Evolutionary conservation across 1,140 invertebrate species (phyloP), one percentile per base, ranked within the genome.

Genomic region (Scaptomyza hsui): DNA sequence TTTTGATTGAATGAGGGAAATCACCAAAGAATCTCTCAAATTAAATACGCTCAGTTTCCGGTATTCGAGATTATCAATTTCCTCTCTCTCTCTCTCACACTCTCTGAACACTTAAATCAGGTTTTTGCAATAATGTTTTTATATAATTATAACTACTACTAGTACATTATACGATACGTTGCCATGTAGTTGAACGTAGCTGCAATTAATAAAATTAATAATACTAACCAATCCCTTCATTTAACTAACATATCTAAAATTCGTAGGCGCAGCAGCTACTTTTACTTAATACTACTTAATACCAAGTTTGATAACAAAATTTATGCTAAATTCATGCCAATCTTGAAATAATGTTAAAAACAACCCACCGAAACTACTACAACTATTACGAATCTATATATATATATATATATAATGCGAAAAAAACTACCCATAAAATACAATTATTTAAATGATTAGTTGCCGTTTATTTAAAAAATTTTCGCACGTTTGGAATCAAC

Each of bases 361-460:
- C 21, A 53, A 37, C 18, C 19, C 5, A 29, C 26, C 26, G 26
- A 29, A 29, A 16, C n/a, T 37, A 52, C 26, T 29, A 29, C 32
- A 15, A 24, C 21, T 29, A 44, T 39, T 53, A 29, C 48, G 35
- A 26, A 26, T 24, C n/a, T 24, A 24, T 24, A 24, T 24, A 24
- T 24, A 24, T 1, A 5, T 29, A 29, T 29, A 29, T 9, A 29
- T 42, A 42, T 51, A 62, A 44, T 52, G 47, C 45, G 35, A 24
- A 16, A 35, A 37, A 37, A n/a, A 53, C 24, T 6, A 35, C 48
- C 59, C 62, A 59, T 53, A 61, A 68, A 68, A 47, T 64, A 76
- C 64, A 68, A 52, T 78, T 83, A 80, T 55, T 80, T 85, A 55
- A 68, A 53, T 48, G 71, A 86, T 81, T 85, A 85, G 81, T 85